Evolutionary conservation across 1,140 invertebrate genomes (phyloP).

Genomic region (Colletes latitarsis): DNA sequence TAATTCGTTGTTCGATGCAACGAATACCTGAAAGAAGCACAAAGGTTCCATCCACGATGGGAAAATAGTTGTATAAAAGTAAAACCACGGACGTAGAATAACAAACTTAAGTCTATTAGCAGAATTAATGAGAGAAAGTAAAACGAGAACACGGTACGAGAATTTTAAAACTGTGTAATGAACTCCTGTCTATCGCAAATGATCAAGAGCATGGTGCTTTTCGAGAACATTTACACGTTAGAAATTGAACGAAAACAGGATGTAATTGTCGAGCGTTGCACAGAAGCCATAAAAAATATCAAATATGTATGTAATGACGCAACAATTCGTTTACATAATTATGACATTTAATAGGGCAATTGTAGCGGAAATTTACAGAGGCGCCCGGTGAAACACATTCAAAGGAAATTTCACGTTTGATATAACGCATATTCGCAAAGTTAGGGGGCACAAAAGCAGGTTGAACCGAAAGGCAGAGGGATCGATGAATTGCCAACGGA

Average conservation of each 20-base stretch:
- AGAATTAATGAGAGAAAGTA: neutral
- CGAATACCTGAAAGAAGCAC: no score
- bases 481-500: slow-evolving; percentile 1
- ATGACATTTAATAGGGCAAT: slow-evolving; percentile 26
- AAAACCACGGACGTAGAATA: neutral
- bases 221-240: no score
- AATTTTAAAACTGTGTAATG: neutral
- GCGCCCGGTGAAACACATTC: neutral
- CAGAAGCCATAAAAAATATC: neutral
- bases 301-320: neutral
- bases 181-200: neutral
- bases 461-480: neutral
- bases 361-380: slow-evolving; percentile 9
- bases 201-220: no score
- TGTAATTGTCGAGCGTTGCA: no score
- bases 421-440: neutral
- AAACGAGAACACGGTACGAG: neutral
- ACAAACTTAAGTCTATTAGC: neutral
- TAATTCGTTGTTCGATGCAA: no score
- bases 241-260: no score
- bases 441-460: neutral
- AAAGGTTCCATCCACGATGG: no score
- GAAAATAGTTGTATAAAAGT: neutral
- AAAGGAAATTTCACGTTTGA: neutral
- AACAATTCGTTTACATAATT: slow-evolving; percentile 23